Evolutionary conservation across 1,140 invertebrate species (phyloP), one percentile per base, ranked within the genome.

Genomic region (Drosophila mayri): DNA sequence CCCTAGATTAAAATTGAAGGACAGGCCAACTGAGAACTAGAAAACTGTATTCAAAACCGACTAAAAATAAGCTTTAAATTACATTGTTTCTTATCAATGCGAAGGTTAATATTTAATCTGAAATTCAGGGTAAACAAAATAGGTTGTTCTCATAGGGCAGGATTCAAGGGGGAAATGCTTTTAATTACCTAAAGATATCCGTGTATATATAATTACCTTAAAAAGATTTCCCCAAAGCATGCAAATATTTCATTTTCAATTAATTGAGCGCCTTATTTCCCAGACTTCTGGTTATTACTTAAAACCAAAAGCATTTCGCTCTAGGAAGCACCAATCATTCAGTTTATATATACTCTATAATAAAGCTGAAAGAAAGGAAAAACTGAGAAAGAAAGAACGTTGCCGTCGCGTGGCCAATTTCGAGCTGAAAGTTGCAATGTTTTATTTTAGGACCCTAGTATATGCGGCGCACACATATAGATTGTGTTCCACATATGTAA

Each of bases 361-460:
- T 54, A 54, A 37, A 54, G 18, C 50, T 54, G 20, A 54, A 54
- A 37, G 32, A 22, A n/a, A 22, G 50, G 18, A 54, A 37, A 49
- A 35, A 57, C 16, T 49, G 28, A 50, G 18, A 44, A 55, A 55
- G 25, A 35, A 64, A 35, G 40, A 67, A 64, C 35, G 14, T 11
- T 54, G 64, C 59, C 74, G 64, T 70, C 65, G 65, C 73, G 52
- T 75, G 73, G 71, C 73, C 73, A 75, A 76, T 76, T 76, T 61
- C 67, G 35, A 73, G 57, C 40, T 44, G 57, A 73, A 88, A 87
- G 83, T 80, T 87, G 84, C 80, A 83, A 71, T 83, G 72, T 77
- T 83, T 87, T 87, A 87, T 87, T 88, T 87, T 83, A 49, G 64
- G 84, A 80, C 75, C 76, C 76, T 71, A 78, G 50, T 70, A 77